These are phyloP conservation scores for Malurus cyaneus DNA, from an alignment of 2,113 vertebrate species.

Conservation along the genomic window DNA sequence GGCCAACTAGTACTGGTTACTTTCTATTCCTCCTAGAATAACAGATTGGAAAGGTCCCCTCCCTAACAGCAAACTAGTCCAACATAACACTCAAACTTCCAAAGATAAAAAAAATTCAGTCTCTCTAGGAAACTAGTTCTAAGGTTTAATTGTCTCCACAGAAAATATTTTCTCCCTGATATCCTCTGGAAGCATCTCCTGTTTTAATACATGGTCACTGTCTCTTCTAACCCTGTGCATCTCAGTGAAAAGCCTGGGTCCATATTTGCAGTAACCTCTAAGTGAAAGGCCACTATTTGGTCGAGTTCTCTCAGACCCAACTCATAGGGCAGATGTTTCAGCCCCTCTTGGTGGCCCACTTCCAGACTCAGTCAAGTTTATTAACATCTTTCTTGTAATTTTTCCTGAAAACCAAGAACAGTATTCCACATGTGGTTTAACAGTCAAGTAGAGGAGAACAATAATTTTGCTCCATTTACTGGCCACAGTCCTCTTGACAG, in stretches of 20 bases:
- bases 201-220: accelerated
- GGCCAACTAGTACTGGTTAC: background rate
- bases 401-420: background rate
- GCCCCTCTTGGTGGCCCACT: background rate
- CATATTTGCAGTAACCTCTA: background rate
- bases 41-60: background rate
- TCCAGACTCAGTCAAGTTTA: background rate
- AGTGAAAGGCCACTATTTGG: background rate
- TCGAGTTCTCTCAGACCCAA: background rate
- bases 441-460: background rate
- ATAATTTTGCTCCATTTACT: background rate
- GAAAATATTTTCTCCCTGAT: background rate
- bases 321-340: background rate
- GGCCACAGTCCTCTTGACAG: background rate
- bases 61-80: background rate
- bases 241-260: background rate
- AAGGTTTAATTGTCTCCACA: background rate
- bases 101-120: background rate
- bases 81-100: background rate
- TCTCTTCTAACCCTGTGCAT: background rate
- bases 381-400: background rate
- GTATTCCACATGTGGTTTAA: background rate
- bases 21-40: background rate
- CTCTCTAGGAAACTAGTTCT: background rate
- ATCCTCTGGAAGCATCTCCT: background rate